A percentile compares a stretch with the other conserved stretches of the same genome.
phyloP scores from a whole-genome alignment of 1,140 invertebrate genomes.

The Brachionus paranguensis region DNA sequence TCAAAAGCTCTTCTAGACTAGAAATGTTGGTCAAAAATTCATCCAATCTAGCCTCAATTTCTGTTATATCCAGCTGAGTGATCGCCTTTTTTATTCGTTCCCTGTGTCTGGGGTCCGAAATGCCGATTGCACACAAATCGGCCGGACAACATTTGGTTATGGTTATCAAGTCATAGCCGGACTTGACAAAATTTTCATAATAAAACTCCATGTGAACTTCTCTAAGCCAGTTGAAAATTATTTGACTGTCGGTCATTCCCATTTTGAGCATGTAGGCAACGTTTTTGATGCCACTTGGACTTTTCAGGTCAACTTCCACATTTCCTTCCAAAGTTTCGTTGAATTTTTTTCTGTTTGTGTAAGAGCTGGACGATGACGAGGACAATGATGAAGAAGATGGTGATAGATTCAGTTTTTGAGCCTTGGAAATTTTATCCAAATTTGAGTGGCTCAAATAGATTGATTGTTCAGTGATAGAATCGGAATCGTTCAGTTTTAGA shows the following conservation, averaged over 20 bases:
- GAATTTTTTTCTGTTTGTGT: background rate
- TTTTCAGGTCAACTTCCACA: background rate
- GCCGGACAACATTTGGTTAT: conserved; percentile 96
- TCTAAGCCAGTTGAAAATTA: conserved; percentile 72
- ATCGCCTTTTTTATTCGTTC: conserved; percentile 93
- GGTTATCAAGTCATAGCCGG: conserved; percentile 94
- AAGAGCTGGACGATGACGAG: background rate
- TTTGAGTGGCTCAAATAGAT: background rate
- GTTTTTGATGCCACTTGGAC: background rate
- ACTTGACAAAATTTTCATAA: conserved; percentile 80
- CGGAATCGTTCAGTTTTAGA: background rate
- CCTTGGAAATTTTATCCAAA: conserved; percentile 5
- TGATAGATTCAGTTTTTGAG: background rate
- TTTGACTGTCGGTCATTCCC: conserved; percentile 20
- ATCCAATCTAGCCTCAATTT: background rate
- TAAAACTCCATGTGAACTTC: conserved; percentile 94
- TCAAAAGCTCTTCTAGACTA: conserved; percentile 74
- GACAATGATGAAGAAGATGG: conserved; percentile 1
- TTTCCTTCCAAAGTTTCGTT: background rate
- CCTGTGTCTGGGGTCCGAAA: conserved; percentile 93
- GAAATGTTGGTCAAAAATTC: background rate
- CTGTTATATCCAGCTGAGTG: conserved; percentile 54
- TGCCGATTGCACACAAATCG: conserved; percentile 71
- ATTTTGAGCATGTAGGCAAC: background rate
- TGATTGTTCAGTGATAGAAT: background rate